Conservation (phyloP, 1,140 invertebrate genomes). For the Pogonognathellus flavescens region DNA sequence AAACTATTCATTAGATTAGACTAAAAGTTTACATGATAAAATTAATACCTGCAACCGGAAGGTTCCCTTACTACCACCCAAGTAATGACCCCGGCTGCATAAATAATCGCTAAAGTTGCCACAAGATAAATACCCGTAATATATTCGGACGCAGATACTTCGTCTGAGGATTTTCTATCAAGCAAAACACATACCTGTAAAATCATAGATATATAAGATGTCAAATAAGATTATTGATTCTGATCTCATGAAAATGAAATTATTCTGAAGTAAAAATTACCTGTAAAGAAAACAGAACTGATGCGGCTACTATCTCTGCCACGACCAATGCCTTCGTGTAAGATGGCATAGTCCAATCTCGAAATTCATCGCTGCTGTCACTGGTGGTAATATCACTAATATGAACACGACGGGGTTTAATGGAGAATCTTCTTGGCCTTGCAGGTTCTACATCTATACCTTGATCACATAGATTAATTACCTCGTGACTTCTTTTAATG, state of each 20-base stretch:
- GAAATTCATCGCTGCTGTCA: conserved; percentile 27
- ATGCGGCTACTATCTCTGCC: neutral
- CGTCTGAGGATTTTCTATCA: neutral
- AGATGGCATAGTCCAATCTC: neutral
- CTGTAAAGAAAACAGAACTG: neutral
- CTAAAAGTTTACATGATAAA: no score
- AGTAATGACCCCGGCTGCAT: neutral
- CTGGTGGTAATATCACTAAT: neutral
- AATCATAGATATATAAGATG: no score
- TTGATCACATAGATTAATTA: conserved; percentile 16
- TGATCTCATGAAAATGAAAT: no score
- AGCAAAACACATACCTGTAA: neutral
- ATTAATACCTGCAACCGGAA: neutral
- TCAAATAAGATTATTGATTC: no score
- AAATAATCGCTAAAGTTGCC: neutral
- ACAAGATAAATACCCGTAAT: neutral
- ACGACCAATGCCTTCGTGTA: neutral
- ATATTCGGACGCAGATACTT: neutral
- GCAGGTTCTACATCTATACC: neutral
- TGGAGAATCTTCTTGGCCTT: neutral
- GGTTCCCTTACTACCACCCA: neutral
- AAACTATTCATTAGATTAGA: no score
- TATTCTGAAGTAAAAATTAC: no score
- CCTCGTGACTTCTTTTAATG: conserved; percentile 4
- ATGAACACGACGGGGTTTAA: neutral